Base-by-base conservation (phyloP, 2,797 vertebrate species). In the Neostethus bicornis region DNA sequence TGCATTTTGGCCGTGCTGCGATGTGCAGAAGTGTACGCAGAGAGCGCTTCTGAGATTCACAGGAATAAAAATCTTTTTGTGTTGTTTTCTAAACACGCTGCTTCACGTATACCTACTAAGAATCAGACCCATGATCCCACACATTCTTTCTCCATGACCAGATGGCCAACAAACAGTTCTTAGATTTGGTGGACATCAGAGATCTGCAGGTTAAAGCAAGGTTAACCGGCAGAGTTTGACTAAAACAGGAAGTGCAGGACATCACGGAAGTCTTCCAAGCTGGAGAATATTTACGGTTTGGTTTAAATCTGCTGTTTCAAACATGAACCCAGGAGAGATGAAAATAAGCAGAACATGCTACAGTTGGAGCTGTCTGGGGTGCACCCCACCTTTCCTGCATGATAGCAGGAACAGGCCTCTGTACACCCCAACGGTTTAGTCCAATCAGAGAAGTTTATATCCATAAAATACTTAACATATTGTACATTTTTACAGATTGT, bases 1-100 rank as follows among this genome's bases (percentile, higher is more conserved):
- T 94, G 93, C 83, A 28, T 87, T 94, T 94, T 88, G 89, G 85
- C 87, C 66, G 57, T 67, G 83, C 80, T 77, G 85, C 87, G 83
- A 83, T 89, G 88, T 82, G 72, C 51, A 75, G 75, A 78, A 58
- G 79, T 81, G 67, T 77, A 66, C 38, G 80, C 79, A 62, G 51
- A 48, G 75, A 73, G 65, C 37, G 21, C 16, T 35, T 51, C 41
- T 64, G 50, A 66, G 61, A 58, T 61, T 70, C 56, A 60, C 51
- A 69, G 46, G 65, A 61, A 79, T 44, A 57, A 37, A 24, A 41
- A 45, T 17, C 7, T 72, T 52, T 67, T 23, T 43, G 35, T 32
- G 53, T 21, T 26, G 77, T 80, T 89, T 85, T 86, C 51, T 73
- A 74, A 89, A 73, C 87, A 32, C 35, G 37, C 12, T 23, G 25